Percentiles rank a stretch among this genome's conserved stretches.
Evolutionary conservation across 2,797 vertebrate genomes (phyloP).

Genomic region (Carcharodon carcharias): DNA sequence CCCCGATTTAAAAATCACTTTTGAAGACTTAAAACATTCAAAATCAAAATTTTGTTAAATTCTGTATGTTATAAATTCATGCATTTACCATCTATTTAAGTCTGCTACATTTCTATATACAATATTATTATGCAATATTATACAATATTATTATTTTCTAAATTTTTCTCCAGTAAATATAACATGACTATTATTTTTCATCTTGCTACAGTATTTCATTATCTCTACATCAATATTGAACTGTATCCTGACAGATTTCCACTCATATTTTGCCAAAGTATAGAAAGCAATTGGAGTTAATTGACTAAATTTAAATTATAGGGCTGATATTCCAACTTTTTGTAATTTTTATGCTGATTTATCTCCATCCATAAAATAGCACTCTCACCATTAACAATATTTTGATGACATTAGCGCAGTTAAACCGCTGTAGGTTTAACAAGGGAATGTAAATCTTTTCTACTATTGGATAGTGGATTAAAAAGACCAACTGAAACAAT

Average conservation of each 20-base stretch:
- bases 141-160: not conserved
- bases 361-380: not conserved
- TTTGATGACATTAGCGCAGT: not conserved
- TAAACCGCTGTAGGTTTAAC: not conserved
- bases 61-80: not conserved
- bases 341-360: conserved; percentile 9
- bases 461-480: too few species aligned
- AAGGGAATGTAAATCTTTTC: conserved; percentile 12
- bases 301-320: conserved; percentile 24
- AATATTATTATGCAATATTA: not conserved
- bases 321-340: not conserved
- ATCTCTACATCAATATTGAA: not conserved
- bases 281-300: conserved; percentile 7
- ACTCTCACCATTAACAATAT: not conserved
- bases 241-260: not conserved
- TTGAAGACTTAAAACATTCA: not conserved
- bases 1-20: not conserved
- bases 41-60: conserved; percentile 8
- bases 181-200: not conserved
- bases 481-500: conserved; percentile 3
- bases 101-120: not conserved
- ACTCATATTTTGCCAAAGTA: not conserved
- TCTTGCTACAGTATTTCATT: not conserved
- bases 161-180: not conserved
- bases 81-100: not conserved